These are phyloP conservation scores for Cantharis rufa DNA, from an alignment of 2,888 invertebrate genomes.

Conservation along the genomic window DNA sequence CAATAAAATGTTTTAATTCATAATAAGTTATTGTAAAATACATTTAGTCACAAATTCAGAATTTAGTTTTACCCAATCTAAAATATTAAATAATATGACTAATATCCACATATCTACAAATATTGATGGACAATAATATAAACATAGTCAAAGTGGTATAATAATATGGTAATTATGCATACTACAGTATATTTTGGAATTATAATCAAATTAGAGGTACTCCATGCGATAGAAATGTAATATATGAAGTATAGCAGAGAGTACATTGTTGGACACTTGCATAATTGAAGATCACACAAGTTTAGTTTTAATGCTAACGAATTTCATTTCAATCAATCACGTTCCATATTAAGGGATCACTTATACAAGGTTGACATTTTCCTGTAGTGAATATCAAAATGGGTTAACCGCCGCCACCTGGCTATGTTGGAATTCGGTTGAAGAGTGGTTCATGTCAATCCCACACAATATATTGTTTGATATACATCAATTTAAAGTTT, in stretches of 20 bases:
- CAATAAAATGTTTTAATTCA: too few relatives aligned
- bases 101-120: too few relatives aligned
- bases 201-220: not conserved
- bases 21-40: too few relatives aligned
- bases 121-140: too few relatives aligned
- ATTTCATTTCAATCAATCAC: constrained; percentile 19
- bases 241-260: not conserved
- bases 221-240: not conserved
- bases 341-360: constrained; percentile 10
- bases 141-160: too few relatives aligned
- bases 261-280: not conserved
- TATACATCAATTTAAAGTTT: not conserved
- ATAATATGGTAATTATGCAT: too few relatives aligned
- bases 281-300: constrained; percentile 8
- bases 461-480: constrained; percentile 12
- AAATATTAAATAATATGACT: too few relatives aligned
- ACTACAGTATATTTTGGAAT: not conserved
- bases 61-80: too few relatives aligned
- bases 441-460: constrained; percentile 9
- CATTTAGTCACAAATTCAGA: too few relatives aligned
- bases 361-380: constrained; percentile 12
- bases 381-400: constrained; percentile 10
- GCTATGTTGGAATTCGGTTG: not conserved
- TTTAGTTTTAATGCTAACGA: constrained; percentile 14
- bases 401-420: constrained; percentile 2